Evolutionary conservation across 2,113 vertebrate genomes (phyloP).

Genomic region (Cyphomyrus discorhynchus): DNA sequence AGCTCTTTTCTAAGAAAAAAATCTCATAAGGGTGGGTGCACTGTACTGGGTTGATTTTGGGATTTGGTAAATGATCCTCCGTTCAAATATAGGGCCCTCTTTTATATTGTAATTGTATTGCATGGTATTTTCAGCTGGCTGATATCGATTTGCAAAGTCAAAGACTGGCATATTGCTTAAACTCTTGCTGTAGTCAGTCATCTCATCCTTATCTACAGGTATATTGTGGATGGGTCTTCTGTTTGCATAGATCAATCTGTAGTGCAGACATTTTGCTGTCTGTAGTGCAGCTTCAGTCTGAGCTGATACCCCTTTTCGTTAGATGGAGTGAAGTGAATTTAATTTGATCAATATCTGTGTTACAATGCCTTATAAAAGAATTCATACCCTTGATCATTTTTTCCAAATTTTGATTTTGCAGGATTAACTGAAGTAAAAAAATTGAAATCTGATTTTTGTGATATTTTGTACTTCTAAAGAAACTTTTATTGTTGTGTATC

Average conservation of each 20-base stretch:
- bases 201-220: slow-evolving; percentile 28
- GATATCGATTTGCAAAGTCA: slow-evolving; percentile 36
- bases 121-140: slow-evolving; percentile 4
- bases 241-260: slow-evolving; percentile 8
- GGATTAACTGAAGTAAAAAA: background rate
- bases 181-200: slow-evolving; percentile 34
- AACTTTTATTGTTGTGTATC: background rate
- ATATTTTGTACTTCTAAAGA: background rate
- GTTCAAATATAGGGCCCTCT: slow-evolving; percentile 11
- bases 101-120: slow-evolving; percentile 27
- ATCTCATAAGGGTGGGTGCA: background rate
- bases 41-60: background rate
- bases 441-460: background rate
- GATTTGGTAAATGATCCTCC: background rate
- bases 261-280: background rate
- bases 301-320: background rate
- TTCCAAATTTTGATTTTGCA: background rate
- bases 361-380: background rate
- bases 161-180: slow-evolving; percentile 32
- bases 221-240: slow-evolving; percentile 24
- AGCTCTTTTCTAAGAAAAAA: background rate
- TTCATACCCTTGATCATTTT: background rate
- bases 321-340: background rate
- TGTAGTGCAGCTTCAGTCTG: background rate
- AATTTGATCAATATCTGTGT: background rate